Evolutionary conservation across 2,113 vertebrate species (phyloP), one percentile per base, ranked within the genome.

Genomic region (Dipodomys spectabilis): DNA sequence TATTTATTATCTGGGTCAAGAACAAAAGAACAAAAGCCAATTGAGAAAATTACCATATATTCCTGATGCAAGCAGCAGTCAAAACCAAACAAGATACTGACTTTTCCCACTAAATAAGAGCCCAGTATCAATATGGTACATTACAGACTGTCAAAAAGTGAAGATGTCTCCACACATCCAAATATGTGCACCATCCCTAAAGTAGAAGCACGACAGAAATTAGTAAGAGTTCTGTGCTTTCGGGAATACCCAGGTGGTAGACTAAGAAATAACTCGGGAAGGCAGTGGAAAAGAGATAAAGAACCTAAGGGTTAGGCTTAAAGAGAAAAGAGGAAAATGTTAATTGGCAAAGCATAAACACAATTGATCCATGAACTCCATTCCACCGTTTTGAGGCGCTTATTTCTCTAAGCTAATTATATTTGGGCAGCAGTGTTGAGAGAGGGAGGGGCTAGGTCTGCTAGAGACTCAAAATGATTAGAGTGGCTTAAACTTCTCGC

Each of bases 1-100:
- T 92, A 28, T 78, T 96, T 92, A 90, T 88, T 28, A 91, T 90
- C 80, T 88, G 44, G 67, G 35, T 67, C 57, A 78, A 81, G 84
- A 94, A 92, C 39, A 88, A 90, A 78, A 81, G 84, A 94, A 92
- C 39, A 88, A 90, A 96, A 88, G 11, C 32, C 6, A 39, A 94
- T 77, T 89, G 60, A 45, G 60, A 67, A 93, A 91, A 94, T 88
- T 75, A 78, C n/a, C 71, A 91, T 81, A 85, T 60, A 93, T 88
- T 94, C 39, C 67, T 4, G 4, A 88, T 67, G 28, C 7, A 71
- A 92, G 44, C 75, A 88, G 18, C 68, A 82, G 71, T 82, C 94
- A 84, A 93, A 94, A 74, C 72, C 84, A 91, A 93, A 94, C 19
- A 74, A 82, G 28, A 85, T 45, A 75, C 15, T 80, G 75, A 57